Evolutionary conservation across 2,888 invertebrate species (phyloP), one percentile per base, ranked within the genome.

Genomic region (Theretra japonica): DNA sequence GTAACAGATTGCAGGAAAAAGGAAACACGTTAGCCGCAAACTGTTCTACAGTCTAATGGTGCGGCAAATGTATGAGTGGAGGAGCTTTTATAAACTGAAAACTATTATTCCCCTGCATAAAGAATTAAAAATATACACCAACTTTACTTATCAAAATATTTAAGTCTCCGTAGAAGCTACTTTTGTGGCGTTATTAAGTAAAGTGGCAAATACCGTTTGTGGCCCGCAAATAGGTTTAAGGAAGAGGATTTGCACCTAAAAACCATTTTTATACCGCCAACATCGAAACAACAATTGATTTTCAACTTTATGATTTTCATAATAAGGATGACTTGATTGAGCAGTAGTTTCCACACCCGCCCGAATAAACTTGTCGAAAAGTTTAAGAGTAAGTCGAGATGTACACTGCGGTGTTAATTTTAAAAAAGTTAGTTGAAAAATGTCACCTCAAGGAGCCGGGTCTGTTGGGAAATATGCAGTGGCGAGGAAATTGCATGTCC

Each of bases 181-280:
- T 30, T 5, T 50, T 33, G 50, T 62, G 41, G 68, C 48, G 56
- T 59, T 65, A 41, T 65, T 58, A 48, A 71, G 65, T 71, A 41
- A 57, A 68, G 68, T 33, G 65, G 68, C 25, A 58, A 58, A 71
- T 56, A 30, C 58, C 5, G 21, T 50, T 68, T 62, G 60, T 62
- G 33, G 33, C 15, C 58, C 15, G 48, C 68, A 71, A 71, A 71
- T 68, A 59, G 48, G 23, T n/a, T 23, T 33, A 50, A 57, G 71
- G 48, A 65, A 11, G 30, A 57, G 15, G 48, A 58, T 58, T 68
- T 71, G 41, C 48, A 41, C 48, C 41, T 28, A 21, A 71, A 56
- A 70, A 53, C 21, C 4, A 48, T 33, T 6, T 8, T 56, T 23
- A 19, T 25, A 57, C 33, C 48, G 21, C 19, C 33, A 53, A 6